These are phyloP conservation scores for Acrocera orbiculus DNA, from an alignment of 2,888 invertebrate genomes.

Conservation along the genomic window DNA sequence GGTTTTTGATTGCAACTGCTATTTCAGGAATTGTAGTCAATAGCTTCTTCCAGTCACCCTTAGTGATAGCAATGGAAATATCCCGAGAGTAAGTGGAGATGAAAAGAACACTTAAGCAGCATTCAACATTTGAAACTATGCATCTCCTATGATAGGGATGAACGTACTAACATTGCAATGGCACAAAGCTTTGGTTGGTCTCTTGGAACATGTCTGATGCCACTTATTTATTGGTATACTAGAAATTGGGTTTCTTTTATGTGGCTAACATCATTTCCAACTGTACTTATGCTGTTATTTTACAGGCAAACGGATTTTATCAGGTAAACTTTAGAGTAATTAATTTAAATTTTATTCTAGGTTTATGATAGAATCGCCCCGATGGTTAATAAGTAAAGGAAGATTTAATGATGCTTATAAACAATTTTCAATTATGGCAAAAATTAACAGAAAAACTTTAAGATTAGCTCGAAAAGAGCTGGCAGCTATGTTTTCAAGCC, in stretches of 20 bases:
- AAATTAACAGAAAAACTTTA: constrained; percentile 34
- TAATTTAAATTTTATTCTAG: constrained; percentile 21
- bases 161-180: constrained; percentile 34
- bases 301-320: constrained; percentile 26
- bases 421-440: constrained; percentile 37
- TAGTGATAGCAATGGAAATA: constrained; percentile 37
- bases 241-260: constrained; percentile 34
- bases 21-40: constrained; percentile 32
- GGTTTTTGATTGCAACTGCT: constrained; percentile 31
- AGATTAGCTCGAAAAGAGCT: constrained; percentile 30
- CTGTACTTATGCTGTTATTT: constrained; percentile 29
- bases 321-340: neutral
- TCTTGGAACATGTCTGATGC: constrained; percentile 33
- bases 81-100: constrained; percentile 31
- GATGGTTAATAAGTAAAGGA: constrained; percentile 41
- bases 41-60: constrained; percentile 33
- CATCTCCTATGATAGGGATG: constrained; percentile 21
- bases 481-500: constrained; percentile 26
- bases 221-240: constrained; percentile 34
- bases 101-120: no score
- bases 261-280: constrained; percentile 33
- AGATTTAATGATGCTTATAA: constrained; percentile 33
- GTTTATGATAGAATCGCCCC: constrained; percentile 44
- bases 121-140: neutral
- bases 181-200: constrained; percentile 36